Conservation (phyloP, 2,113 vertebrate genomes). For the Erpornis zantholeuca region DNA sequence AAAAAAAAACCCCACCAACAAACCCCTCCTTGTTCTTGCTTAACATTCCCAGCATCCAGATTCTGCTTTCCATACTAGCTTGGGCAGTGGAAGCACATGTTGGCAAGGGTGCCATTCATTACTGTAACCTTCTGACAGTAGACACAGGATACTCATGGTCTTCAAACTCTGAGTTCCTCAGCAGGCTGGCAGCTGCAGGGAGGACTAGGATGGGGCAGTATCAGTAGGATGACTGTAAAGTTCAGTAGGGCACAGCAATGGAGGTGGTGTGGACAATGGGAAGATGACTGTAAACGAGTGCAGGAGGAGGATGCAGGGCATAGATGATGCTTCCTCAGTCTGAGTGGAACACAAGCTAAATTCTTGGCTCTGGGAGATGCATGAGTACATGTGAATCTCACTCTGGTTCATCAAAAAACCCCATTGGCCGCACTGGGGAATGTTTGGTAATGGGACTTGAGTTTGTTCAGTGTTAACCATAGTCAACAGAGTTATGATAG, state of each 20-base stretch:
- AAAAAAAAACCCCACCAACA: background rate
- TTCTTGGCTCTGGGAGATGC: background rate
- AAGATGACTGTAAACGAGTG: fast-evolving
- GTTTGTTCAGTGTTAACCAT: background rate
- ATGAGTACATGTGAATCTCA: background rate
- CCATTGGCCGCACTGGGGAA: background rate
- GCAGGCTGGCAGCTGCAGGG: background rate
- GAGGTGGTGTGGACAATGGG: background rate
- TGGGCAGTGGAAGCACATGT: fast-evolving
- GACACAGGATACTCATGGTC: background rate
- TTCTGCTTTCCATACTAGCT: background rate
- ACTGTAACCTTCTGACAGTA: background rate
- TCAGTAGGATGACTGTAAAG: background rate
- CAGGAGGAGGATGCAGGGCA: background rate
- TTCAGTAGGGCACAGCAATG: background rate
- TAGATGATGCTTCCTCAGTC: background rate
- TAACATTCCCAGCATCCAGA: background rate
- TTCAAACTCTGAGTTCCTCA: background rate
- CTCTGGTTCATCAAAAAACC: fast-evolving
- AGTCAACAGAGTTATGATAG: background rate
- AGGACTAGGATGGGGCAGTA: background rate
- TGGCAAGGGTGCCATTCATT: background rate
- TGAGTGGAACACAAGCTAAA: background rate
- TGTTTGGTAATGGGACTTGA: background rate
- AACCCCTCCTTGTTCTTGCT: background rate